Percentiles rank a stretch among this genome's conserved stretches.
Conservation (phyloP, 1,140 invertebrate genomes). For the Musca domestica region DNA sequence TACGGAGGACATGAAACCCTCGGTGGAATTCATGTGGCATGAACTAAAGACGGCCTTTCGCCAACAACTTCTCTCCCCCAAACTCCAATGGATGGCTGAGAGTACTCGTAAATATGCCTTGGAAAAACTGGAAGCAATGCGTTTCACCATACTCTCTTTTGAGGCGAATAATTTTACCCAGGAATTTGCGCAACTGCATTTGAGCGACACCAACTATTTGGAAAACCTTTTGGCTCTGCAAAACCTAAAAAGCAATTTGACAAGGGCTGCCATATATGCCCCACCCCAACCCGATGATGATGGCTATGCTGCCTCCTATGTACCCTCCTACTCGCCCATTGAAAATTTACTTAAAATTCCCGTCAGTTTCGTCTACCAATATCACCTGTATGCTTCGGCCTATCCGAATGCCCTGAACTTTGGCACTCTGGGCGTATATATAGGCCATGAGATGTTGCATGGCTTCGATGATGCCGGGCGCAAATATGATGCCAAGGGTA, state of each 20-base stretch:
- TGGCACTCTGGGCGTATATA: constrained; percentile 88
- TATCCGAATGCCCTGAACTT: constrained; percentile 90
- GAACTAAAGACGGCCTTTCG: constrained; percentile 38
- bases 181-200: constrained; percentile 66
- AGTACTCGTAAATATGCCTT: constrained; percentile 32
- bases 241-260: constrained; percentile 58
- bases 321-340: constrained; percentile 91
- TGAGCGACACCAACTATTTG: constrained; percentile 79
- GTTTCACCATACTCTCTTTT: constrained; percentile 33
- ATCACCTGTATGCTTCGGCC: constrained; percentile 81
- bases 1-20: constrained; percentile 22
- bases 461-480: constrained; percentile 65
- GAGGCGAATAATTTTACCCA: constrained; percentile 49
- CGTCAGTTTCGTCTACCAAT: constrained; percentile 89
- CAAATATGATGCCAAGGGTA: constrained; percentile 66
- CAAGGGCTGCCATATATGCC: constrained; percentile 71
- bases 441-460: constrained; percentile 69
- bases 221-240: constrained; percentile 66
- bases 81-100: constrained; percentile 33
- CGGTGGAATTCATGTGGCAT: constrained; percentile 34
- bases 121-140: constrained; percentile 40
- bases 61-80: constrained; percentile 25
- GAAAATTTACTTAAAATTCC: constrained; percentile 96
- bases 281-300: constrained; percentile 77
- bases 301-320: constrained; percentile 78